A percentile compares a stretch with the other conserved stretches of the same genome.
Conservation (phyloP, 2,113 vertebrate species). For the Orientallactaga bullata region DNA sequence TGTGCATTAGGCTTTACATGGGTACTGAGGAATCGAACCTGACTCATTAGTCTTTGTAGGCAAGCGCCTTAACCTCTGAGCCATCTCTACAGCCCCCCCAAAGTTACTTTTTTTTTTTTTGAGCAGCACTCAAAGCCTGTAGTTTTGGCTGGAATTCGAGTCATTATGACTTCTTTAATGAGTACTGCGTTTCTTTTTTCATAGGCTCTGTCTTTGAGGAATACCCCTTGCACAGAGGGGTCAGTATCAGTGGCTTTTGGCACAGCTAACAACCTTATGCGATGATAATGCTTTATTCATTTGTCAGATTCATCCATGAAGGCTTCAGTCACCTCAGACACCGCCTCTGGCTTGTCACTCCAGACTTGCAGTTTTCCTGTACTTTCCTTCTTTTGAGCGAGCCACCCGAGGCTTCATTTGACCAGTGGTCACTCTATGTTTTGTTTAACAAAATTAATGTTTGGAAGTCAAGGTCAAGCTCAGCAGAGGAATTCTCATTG, state of each 20-base stretch:
- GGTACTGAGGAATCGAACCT: too few relatives aligned
- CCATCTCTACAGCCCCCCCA: neutral
- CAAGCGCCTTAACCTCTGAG: neutral
- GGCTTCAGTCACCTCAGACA: neutral
- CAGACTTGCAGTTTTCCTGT: neutral
- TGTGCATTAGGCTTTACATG: neutral
- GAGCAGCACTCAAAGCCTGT: neutral
- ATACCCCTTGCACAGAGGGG: neutral
- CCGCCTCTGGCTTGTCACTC: neutral
- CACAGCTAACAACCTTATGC: slow-evolving; percentile 20
- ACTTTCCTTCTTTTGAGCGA: too few relatives aligned
- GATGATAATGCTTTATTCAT: slow-evolving; percentile 29
- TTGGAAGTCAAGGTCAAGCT: neutral
- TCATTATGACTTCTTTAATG: neutral
- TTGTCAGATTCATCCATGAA: slow-evolving; percentile 57
- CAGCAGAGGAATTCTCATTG: neutral
- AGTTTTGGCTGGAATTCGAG: neutral
- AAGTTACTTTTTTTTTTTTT: neutral
- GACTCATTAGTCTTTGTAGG: neutral
- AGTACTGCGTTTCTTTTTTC: neutral
- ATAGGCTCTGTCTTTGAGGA: neutral
- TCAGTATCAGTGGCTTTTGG: neutral
- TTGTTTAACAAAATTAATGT: slow-evolving; percentile 13
- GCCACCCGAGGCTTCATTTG: neutral
- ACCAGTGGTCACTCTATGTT: neutral